These are phyloP conservation scores for Agonum fuliginosum DNA, from an alignment of 2,888 invertebrate species.

Conservation along the genomic window DNA sequence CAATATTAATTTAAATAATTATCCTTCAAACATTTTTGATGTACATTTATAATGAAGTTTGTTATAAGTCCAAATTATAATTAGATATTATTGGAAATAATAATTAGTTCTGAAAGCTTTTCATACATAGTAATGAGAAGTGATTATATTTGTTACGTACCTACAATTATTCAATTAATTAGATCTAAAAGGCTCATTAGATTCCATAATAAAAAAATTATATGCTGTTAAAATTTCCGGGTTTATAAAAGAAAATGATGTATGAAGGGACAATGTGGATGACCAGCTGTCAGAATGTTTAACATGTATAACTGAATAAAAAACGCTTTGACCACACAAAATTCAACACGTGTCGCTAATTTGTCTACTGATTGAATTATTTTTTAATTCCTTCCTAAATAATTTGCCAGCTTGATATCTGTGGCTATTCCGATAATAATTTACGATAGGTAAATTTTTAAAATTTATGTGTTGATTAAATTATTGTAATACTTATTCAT, in stretches of 20 bases:
- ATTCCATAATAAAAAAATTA: no score
- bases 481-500: no score
- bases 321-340: neutral
- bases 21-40: neutral
- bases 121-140: no score
- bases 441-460: no score
- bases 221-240: no score
- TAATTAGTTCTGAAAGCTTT: neutral
- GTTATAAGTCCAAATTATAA: neutral
- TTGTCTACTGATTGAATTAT: neutral
- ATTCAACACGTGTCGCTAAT: neutral
- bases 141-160: no score
- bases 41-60: constrained; percentile 2
- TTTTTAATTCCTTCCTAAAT: neutral
- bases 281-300: no score
- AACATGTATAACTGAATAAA: neutral
- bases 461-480: no score
- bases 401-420: neutral
- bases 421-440: neutral
- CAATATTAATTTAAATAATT: constrained; percentile 16
- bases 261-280: no score
- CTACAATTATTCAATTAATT: no score
- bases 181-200: no score
- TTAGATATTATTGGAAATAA: neutral
- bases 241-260: no score